Evolutionary conservation across 92 coral and sea anemone species (phyloP).

Genomic region (Anthopleura xanthogrammica): DNA sequence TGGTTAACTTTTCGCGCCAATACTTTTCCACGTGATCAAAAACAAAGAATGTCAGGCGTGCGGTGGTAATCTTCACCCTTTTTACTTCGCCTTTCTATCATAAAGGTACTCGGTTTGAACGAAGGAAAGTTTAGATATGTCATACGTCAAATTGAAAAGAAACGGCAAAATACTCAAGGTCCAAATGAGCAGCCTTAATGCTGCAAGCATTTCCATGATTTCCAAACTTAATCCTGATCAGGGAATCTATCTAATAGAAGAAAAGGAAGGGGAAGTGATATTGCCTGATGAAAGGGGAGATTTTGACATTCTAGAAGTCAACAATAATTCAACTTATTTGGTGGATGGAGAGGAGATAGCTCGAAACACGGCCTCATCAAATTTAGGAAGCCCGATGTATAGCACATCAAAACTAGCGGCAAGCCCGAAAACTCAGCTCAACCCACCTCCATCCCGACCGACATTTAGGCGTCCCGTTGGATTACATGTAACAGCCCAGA

Average conservation of each 20-base stretch:
- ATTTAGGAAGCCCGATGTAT: no score
- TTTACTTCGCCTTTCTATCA: no score
- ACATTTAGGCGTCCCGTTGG: no score
- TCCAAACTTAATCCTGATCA: not conserved
- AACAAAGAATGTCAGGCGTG: no score
- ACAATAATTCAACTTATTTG: not conserved
- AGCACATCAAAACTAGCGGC: no score
- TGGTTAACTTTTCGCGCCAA: no score
- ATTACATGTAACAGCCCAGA: not conserved
- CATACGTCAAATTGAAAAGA: not conserved
- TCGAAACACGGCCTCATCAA: no score
- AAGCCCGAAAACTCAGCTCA: not conserved
- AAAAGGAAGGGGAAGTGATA: slow-evolving; percentile 2
- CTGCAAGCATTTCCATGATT: not conserved
- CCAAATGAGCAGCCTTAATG: not conserved
- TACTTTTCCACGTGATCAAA: no score
- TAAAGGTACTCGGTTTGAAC: no score
- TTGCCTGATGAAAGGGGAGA: not conserved
- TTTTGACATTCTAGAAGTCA: not conserved
- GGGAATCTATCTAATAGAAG: not conserved
- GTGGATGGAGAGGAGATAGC: slow-evolving; percentile 6
- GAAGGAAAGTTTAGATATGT: no score
- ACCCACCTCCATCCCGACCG: not conserved
- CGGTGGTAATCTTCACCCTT: no score
- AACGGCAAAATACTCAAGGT: not conserved